phyloP scores from a whole-genome alignment of 2,888 invertebrate species.

The Oligia strigilis region DNA sequence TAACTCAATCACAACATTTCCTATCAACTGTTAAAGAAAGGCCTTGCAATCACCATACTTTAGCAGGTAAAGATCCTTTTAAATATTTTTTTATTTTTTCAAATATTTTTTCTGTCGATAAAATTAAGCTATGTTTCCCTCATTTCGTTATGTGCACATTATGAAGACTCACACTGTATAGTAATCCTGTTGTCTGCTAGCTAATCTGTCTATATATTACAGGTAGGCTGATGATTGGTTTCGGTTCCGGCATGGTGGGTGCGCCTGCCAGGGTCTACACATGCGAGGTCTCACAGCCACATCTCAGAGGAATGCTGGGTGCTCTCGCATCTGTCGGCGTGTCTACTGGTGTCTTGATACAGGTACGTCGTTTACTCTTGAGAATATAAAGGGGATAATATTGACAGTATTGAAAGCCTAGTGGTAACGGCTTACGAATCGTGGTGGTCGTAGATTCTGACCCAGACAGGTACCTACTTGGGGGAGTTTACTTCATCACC shows the following conservation, averaged over 20 bases:
- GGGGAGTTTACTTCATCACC: not conserved
- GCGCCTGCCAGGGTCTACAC: slow-evolving; percentile 93
- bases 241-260: slow-evolving; percentile 94
- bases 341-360: slow-evolving; percentile 92
- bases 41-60: too few species aligned
- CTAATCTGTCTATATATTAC: slow-evolving; percentile 32
- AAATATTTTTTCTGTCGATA: too few species aligned
- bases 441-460: not conserved
- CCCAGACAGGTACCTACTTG: not conserved
- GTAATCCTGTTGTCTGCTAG: not conserved
- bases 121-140: too few species aligned
- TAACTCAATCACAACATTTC: too few species aligned
- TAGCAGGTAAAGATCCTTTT: too few species aligned
- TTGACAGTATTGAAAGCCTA: not conserved
- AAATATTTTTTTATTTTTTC: too few species aligned
- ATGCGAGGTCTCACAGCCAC: slow-evolving; percentile 93
- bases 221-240: slow-evolving; percentile 92
- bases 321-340: slow-evolving; percentile 93
- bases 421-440: not conserved
- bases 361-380: slow-evolving; percentile 71
- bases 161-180: too few species aligned
- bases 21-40: too few species aligned
- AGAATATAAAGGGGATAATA: not conserved
- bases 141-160: too few species aligned
- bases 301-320: slow-evolving; percentile 93